These are phyloP conservation scores for Aphaenogaster floridana DNA, from an alignment of 1,140 invertebrate genomes.

Conservation along the genomic window DNA sequence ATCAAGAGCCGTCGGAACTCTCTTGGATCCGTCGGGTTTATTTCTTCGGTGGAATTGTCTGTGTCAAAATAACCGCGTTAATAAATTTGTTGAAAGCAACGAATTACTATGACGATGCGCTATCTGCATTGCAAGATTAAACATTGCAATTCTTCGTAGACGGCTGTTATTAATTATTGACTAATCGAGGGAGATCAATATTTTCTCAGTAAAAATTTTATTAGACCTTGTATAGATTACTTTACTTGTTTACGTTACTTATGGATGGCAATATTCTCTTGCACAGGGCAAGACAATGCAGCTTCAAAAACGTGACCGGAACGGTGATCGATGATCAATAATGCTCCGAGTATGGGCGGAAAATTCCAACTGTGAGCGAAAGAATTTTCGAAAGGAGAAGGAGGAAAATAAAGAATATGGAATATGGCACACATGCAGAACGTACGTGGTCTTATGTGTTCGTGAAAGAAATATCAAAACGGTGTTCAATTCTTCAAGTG, in stretches of 20 bases:
- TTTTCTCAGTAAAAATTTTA: neutral
- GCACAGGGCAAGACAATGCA: conserved; percentile 10
- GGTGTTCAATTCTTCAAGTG: conserved; percentile 13
- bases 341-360: conserved; percentile 17
- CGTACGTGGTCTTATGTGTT: conserved; percentile 26
- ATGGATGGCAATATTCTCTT: conserved; percentile 16
- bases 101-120: conserved; percentile 16
- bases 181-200: neutral
- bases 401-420: conserved; percentile 41
- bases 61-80: conserved; percentile 53
- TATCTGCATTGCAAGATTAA: neutral
- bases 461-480: conserved; percentile 17
- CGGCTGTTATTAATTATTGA: neutral
- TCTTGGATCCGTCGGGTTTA: conserved; percentile 60
- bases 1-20: conserved; percentile 85
- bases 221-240: neutral
- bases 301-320: conserved; percentile 16
- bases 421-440: conserved; percentile 54
- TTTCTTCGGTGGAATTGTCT: conserved; percentile 56
- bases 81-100: conserved; percentile 47
- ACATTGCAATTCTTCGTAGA: neutral
- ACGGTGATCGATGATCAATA: conserved; percentile 56
- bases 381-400: conserved; percentile 44
- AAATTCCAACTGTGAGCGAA: conserved; percentile 37
- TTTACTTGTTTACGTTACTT: conserved; percentile 8